Evolutionary conservation across 2,113 vertebrate genomes (phyloP), one percentile per base, ranked within the genome.

Genomic region (Takifugu bimaculatus): DNA sequence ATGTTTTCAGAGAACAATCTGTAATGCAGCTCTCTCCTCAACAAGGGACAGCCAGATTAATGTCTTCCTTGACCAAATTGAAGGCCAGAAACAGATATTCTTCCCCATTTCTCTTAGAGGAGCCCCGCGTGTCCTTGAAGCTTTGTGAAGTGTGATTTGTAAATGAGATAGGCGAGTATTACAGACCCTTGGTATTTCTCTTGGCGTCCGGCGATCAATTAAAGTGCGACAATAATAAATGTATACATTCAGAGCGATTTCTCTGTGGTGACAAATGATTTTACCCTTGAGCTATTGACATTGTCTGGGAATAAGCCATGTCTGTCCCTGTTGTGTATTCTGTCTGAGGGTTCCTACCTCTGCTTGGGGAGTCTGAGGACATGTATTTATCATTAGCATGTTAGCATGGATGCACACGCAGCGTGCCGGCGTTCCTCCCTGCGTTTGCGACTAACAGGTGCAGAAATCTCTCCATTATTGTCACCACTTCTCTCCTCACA

Each of bases 231-330:
- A 89, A 90, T 91, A 92, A 91, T 90, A 91, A 91, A 91, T 90
- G 89, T 90, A 90, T 90, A 90, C 87, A 89, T 91, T 91, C 87
- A 84, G 87, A 87, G 85, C 62, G 85, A 89, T 90, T 90, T 87
- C 75, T 57, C 83, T 28, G 65, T 52, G 32, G 82, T 91, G 89
- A 92, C 87, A 88, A 91, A 90, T 91, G 80, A 89, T 91, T 91
- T 92, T 88, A 88, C 89, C 89, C 90, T 90, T 91, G 87, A 89
- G 89, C 90, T 91, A 87, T 89, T 90, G 90, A 90, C 88, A 90
- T 90, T 90, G 88, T 88, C 87, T 79, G 81, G 84, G 80, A 85
- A 90, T 79, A 88, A 89, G 89, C 85, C 58, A 75, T 82, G 90
- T 89, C 78, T 81, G 85, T 83, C 70, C 85, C 87, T 93, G 89